Base-by-base conservation (phyloP, 1,140 invertebrate species). In the Acromyrmex echinatior region DNA sequence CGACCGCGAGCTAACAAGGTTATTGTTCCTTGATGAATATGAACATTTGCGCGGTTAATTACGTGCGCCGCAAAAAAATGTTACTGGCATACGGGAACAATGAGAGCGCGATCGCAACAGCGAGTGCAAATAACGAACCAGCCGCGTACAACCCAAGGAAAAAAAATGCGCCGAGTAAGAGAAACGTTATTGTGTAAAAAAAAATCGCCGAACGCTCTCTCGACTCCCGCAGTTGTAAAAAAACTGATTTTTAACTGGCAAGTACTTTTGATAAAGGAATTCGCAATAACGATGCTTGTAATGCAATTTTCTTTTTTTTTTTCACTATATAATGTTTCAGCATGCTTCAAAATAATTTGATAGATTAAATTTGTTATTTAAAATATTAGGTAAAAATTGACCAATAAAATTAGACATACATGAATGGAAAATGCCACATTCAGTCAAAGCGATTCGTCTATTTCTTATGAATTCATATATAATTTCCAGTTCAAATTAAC, bases 1-100 rank as follows among this genome's bases (percentile, higher is more conserved):
- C 80, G 80, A 84, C 80, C 68, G 56, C 56, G 80, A 84, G 80
- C 80, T 84, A 84, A 84, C 80, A 84, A 62, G 56, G 56, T 84
- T 84, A 84, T 84, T 84, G 80, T 84, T 84, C 80, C 80, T 60
- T 74, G 80, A 84, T 84, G 80, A 84, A 84, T 84, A 84, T 84
- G 80, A 84, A 84, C 80, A 84, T 84, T 84, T 84, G 80, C 80
- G 82, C 74, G 60, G 82, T 86, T 79, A 79, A 79, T 86, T 86
- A 86, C 82, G 82, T 62, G 28, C 82, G 28, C 62, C 60, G 74
- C 62, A 62, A 86, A 79, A 86, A 86, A 86, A 79, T 45, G 58
- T 79, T 86, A 86, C 63, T 45, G 62, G 49, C 35, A 39, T 39
- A 39, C 1, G 35, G 7, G 82, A 79, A 86, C 82, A 86, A 86